phyloP scores from a whole-genome alignment of 1,140 invertebrate genomes.

The Portunus trituberculatus region DNA sequence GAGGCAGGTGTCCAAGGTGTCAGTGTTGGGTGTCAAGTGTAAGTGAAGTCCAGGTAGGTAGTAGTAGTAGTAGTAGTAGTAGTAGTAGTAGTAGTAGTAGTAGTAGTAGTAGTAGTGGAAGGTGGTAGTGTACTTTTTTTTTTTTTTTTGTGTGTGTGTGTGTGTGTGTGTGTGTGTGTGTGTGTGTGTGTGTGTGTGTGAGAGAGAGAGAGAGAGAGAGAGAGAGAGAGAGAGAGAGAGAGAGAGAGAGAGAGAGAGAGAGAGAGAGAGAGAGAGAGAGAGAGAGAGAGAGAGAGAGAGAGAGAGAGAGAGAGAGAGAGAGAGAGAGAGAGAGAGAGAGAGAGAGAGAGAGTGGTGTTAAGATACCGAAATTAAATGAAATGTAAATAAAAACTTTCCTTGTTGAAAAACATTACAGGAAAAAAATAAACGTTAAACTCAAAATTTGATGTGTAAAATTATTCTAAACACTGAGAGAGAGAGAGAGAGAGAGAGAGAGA shows the following conservation, averaged over 20 bases:
- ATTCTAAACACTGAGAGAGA: too few relatives aligned
- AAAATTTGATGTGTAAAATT: too few relatives aligned
- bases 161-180: slow-evolving; percentile 42
- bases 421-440: too few relatives aligned
- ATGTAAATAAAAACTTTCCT: too few relatives aligned
- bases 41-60: not conserved
- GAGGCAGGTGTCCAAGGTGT: not conserved
- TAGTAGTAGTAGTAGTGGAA: not conserved
- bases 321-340: too few relatives aligned
- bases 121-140: too few relatives aligned
- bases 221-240: not conserved
- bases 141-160: too few relatives aligned
- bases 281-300: not conserved
- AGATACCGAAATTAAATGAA: not conserved
- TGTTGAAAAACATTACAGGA: too few relatives aligned
- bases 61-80: not conserved
- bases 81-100: not conserved
- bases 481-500: too few relatives aligned
- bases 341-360: not conserved
- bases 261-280: not conserved
- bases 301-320: not conserved
- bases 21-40: not conserved
- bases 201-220: not conserved
- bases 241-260: not conserved
- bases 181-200: slow-evolving; percentile 33